Base-by-base conservation (phyloP, 2,888 invertebrate species). In the Quadroppia sp. region DNA sequence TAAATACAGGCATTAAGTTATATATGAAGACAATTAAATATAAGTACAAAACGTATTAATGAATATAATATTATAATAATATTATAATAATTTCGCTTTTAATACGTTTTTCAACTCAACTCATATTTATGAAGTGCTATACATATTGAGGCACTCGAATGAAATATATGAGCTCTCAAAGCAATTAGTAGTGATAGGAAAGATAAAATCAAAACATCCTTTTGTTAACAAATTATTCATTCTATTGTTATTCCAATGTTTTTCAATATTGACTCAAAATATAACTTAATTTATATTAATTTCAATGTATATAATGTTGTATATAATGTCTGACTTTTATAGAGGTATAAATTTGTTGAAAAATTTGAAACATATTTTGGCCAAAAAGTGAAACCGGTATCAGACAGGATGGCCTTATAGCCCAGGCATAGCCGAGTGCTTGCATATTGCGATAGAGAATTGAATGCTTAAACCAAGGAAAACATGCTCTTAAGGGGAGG, bases 301-400 rank as follows among this genome's bases (percentile, higher is more conserved):
- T 11, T 40, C 40, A 30, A 13, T 64, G 30, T 59, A n/a, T 59
- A 32, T 23, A 28, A 20, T 23, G 36, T 28, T 36, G 64, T 13
- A 20, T 15, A 56, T 15, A 45, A 13, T 15, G 11, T 15, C 45
- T 45, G 45, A 45, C 11, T 36, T 36, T 4, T 36, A 36, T 36
- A 36, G 36, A 53, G 53, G 20, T 7, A 9, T 30, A 30, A 59
- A 30, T 6, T 59, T 30, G 30, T 7, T 59, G 23, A 25, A 28
- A 56, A 69, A 69, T 69, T 20, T 6, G 42, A 25, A 69, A 36
- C 69, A 25, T 40, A 45, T 59, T 59, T 23, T 45, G 25, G 25
- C 69, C 42, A 69, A 69, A 69, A 69, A 69, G 69, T 69, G 69
- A 69, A 69, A 69, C 69, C 69, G 69, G 69, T 69, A 69, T 69